Conservation (phyloP, 23 tunicate genomes). For the Ciona savignyi region DNA sequence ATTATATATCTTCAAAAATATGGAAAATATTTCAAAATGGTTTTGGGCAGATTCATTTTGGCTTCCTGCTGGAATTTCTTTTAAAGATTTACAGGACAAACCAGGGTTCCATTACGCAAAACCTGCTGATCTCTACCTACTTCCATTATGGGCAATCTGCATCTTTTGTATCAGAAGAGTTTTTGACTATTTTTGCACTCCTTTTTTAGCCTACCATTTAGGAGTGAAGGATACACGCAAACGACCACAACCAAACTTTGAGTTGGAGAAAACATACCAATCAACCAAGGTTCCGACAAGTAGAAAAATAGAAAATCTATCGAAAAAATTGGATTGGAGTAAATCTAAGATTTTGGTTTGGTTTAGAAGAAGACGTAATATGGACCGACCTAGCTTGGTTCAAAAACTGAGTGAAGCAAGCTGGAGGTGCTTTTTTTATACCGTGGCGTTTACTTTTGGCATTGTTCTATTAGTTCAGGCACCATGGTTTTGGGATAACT, state of each 20-base stretch:
- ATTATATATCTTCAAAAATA: too few relatives aligned
- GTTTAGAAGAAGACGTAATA: slow-evolving; percentile 51
- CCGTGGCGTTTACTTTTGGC: slow-evolving; percentile 56
- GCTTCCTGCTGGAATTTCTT: slow-evolving; percentile 80
- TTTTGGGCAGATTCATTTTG: slow-evolving; percentile 74
- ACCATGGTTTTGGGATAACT: slow-evolving; percentile 89
- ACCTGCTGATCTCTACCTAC: slow-evolving; percentile 55
- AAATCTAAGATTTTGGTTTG: slow-evolving; percentile 29
- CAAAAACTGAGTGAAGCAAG: slow-evolving; percentile 79
- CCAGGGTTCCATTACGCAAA: slow-evolving; percentile 71
- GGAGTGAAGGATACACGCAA: slow-evolving; percentile 15
- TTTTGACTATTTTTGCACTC: slow-evolving; percentile 52
- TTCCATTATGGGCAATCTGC: slow-evolving; percentile 70
- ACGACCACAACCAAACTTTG: slow-evolving; percentile 3
- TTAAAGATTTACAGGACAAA: slow-evolving; percentile 67
- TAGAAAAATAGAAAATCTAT: slow-evolving; percentile 18
- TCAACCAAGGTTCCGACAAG: slow-evolving; percentile 5
- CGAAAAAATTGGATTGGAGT: slow-evolving; percentile 45
- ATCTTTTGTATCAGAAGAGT: slow-evolving; percentile 40
- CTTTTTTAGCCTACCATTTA: slow-evolving; percentile 20
- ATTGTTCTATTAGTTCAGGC: slow-evolving; percentile 32
- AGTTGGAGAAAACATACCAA: slow-evolving; percentile 25
- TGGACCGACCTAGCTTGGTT: slow-evolving; percentile 28
- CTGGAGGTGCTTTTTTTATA: slow-evolving; percentile 75
- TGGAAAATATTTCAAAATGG: slow-evolving; percentile 56